phyloP scores from a whole-genome alignment of 2,888 invertebrate species.

The Sabatieria punctata region DNA sequence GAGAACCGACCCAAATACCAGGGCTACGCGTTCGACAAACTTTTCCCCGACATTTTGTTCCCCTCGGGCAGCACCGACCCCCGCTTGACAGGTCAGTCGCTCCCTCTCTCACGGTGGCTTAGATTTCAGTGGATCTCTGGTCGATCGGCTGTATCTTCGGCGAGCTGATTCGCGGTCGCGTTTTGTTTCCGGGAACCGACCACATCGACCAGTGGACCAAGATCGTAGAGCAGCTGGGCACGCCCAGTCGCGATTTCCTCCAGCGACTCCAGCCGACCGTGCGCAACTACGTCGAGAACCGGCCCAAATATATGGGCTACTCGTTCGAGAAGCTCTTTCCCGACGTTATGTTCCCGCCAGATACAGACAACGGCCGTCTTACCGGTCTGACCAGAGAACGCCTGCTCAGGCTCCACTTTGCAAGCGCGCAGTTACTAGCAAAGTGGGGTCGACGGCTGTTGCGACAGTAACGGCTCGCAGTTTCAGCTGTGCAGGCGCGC shows the following conservation, averaged over 20 bases:
- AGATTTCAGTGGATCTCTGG: slow-evolving; percentile 27
- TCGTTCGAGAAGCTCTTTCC: slow-evolving; percentile 92
- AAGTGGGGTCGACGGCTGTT: no score
- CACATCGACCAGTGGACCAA: slow-evolving; percentile 99
- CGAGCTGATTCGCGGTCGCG: slow-evolving; percentile 36
- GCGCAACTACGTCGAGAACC: slow-evolving; percentile 94
- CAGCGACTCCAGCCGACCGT: slow-evolving; percentile 87
- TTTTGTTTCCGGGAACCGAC: slow-evolving; percentile 92
- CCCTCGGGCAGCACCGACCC: slow-evolving; percentile 54
- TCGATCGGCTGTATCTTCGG: slow-evolving; percentile 39
- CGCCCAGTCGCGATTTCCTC: slow-evolving; percentile 91
- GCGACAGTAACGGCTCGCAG: no score
- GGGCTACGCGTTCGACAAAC: slow-evolving; percentile 83
- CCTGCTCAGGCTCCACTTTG: no score
- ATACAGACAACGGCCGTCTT: slow-evolving; percentile 83
- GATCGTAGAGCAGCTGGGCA: slow-evolving; percentile 81
- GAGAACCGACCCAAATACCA: slow-evolving; percentile 89
- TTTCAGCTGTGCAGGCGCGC: slow-evolving; percentile 67
- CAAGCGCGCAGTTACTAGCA: no score
- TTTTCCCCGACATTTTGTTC: slow-evolving; percentile 92
- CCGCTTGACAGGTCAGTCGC: slow-evolving; percentile 9
- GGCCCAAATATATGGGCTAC: slow-evolving; percentile 85
- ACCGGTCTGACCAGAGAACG: no score
- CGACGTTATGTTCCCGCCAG: slow-evolving; percentile 88
- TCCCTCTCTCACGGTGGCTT: neutral